A percentile compares a stretch with the other conserved stretches of the same genome.
Conservation (phyloP, 2,113 vertebrate species). For the Lagenorhynchus albirostris region DNA sequence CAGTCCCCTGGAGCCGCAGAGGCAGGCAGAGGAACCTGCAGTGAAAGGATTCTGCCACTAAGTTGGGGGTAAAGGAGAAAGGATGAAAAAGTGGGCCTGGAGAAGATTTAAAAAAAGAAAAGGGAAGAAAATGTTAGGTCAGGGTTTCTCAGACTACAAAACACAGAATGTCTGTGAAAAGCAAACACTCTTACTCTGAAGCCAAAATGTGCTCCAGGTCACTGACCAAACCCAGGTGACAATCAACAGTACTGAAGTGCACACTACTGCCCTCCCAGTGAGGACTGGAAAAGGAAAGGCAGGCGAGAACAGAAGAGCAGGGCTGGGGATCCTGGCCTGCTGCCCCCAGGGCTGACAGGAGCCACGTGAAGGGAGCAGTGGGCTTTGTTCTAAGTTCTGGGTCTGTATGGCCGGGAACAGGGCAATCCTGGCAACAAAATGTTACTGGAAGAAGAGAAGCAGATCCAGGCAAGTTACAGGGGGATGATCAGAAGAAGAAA, state of each 20-base stretch:
- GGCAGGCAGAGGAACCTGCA: not conserved
- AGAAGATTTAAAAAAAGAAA: not conserved
- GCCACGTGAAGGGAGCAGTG: not conserved
- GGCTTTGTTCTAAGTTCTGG: not conserved
- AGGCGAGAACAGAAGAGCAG: not conserved
- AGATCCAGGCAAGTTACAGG: not conserved
- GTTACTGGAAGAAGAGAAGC: not conserved
- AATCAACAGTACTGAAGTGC: not conserved
- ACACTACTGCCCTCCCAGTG: not conserved
- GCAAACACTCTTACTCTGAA: not conserved
- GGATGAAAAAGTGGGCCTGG: not conserved
- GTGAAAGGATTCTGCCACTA: not conserved
- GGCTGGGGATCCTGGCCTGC: too few relatives aligned
- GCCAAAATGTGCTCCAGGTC: not conserved
- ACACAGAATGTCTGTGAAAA: not conserved
- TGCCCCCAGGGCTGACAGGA: not conserved
- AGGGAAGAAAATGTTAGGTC: not conserved
- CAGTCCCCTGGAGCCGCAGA: not conserved
- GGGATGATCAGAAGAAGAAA: not conserved
- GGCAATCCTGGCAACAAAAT: not conserved
- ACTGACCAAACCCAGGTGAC: not conserved
- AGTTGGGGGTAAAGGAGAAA: not conserved
- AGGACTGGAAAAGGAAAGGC: not conserved
- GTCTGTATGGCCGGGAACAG: not conserved
- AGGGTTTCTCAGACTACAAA: not conserved